A percentile compares a stretch with the other conserved stretches of the same genome.
These are phyloP conservation scores for Leucosticte australis DNA, from an alignment of 2,113 vertebrate species.

Conservation along the genomic window DNA sequence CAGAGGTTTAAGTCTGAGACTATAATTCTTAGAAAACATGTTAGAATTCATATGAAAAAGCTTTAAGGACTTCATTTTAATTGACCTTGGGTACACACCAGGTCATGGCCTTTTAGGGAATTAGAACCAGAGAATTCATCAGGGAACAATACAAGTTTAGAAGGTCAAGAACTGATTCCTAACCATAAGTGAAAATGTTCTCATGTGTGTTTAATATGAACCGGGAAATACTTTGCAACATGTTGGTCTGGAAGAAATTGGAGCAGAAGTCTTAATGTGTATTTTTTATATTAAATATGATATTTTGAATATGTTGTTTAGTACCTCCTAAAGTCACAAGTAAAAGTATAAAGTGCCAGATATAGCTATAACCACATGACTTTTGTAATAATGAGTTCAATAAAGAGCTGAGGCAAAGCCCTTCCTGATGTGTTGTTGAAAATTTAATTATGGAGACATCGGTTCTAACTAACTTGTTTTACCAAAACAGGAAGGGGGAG, in stretches of 20 bases:
- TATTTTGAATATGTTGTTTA: not conserved
- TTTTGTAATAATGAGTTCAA: constrained; percentile 41
- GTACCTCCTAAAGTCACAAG: not conserved
- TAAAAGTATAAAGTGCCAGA: not conserved
- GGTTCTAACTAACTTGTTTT: constrained; percentile 39
- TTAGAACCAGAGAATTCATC: constrained; percentile 28
- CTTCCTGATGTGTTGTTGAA: constrained; percentile 18
- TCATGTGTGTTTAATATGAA: constrained; percentile 44
- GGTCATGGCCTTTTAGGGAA: constrained; percentile 42
- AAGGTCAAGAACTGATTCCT: constrained; percentile 46
- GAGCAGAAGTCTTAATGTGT: not conserved
- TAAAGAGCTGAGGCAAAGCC: constrained; percentile 30
- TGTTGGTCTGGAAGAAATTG: constrained; percentile 39
- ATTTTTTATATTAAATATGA: not conserved
- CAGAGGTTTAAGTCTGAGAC: not conserved
- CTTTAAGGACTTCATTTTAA: constrained; percentile 55
- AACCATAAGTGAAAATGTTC: constrained; percentile 33
- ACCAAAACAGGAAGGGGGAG: constrained; percentile 38
- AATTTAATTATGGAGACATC: constrained; percentile 28
- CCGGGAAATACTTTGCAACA: constrained; percentile 20
- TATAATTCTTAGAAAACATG: constrained; percentile 17
- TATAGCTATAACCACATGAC: not conserved
- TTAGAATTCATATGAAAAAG: constrained; percentile 48
- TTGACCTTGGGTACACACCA: constrained; percentile 43
- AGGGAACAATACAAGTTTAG: constrained; percentile 47